These are phyloP conservation scores for Odontothrips loti DNA, from an alignment of 2,888 invertebrate genomes.

Conservation along the genomic window DNA sequence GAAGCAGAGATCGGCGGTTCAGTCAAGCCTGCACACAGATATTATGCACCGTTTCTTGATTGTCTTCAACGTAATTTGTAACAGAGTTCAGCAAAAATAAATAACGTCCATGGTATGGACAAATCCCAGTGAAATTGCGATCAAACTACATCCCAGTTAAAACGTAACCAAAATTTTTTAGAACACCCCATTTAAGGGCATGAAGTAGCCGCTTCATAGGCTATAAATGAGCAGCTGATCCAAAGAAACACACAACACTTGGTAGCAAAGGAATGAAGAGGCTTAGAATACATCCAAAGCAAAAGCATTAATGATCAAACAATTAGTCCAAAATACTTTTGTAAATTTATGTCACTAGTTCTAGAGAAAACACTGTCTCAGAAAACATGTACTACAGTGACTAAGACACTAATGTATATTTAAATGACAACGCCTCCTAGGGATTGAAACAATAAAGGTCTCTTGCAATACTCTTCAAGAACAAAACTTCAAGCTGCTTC, in stretches of 20 bases:
- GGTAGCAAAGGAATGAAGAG: neutral
- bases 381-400: no score
- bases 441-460: no score
- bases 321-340: no score
- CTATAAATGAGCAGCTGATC: neutral
- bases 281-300: neutral
- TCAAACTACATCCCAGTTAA: neutral
- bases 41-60: neutral
- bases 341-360: no score
- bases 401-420: no score
- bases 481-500: neutral
- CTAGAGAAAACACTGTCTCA: no score
- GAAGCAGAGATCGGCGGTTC: conserved; percentile 8
- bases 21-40: conserved; percentile 24
- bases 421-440: no score
- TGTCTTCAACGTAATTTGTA: neutral
- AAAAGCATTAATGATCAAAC: no score
- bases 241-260: neutral
- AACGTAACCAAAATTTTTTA: neutral
- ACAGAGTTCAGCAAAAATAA: neutral
- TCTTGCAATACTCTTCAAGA: neutral
- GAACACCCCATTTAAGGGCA: neutral
- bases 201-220: neutral
- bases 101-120: neutral
- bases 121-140: conserved; percentile 3